These are phyloP conservation scores for Peromyscus melanophrys DNA, from an alignment of 2,797 vertebrate species.

Conservation along the genomic window DNA sequence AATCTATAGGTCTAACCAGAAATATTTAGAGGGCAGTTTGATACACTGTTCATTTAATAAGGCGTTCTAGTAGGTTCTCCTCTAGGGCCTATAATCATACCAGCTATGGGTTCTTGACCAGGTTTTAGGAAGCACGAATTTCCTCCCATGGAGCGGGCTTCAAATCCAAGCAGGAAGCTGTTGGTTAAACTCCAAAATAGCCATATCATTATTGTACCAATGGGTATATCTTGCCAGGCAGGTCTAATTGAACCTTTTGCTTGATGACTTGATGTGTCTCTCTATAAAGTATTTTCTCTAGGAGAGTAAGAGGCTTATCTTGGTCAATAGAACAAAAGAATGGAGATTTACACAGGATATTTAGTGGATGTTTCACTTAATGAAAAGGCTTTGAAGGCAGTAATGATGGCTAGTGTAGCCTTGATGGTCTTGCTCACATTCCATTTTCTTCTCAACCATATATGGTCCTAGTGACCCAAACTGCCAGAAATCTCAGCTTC, in stretches of 20 bases:
- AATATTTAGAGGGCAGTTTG: background rate
- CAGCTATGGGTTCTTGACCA: background rate
- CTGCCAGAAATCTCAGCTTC: background rate
- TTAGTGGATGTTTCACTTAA: background rate
- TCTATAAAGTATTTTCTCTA: background rate
- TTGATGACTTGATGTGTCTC: background rate
- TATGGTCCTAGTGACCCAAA: background rate
- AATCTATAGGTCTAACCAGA: background rate
- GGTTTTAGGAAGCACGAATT: background rate
- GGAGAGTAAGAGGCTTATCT: background rate
- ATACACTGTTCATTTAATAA: background rate
- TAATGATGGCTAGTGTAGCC: background rate
- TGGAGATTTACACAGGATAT: background rate
- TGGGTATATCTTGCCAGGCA: background rate
- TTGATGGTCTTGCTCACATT: background rate
- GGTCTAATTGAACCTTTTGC: background rate
- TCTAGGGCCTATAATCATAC: background rate
- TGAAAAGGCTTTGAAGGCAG: background rate
- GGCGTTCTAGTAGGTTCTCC: background rate
- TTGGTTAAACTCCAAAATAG: background rate
- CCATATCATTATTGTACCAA: background rate
- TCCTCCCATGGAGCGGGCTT: background rate
- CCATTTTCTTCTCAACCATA: background rate
- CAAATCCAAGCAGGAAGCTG: background rate
- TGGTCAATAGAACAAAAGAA: background rate